Percentiles rank a stretch among this genome's conserved stretches.
phyloP scores from a whole-genome alignment of 2,888 invertebrate species.

The Harmothoe impar region DNA sequence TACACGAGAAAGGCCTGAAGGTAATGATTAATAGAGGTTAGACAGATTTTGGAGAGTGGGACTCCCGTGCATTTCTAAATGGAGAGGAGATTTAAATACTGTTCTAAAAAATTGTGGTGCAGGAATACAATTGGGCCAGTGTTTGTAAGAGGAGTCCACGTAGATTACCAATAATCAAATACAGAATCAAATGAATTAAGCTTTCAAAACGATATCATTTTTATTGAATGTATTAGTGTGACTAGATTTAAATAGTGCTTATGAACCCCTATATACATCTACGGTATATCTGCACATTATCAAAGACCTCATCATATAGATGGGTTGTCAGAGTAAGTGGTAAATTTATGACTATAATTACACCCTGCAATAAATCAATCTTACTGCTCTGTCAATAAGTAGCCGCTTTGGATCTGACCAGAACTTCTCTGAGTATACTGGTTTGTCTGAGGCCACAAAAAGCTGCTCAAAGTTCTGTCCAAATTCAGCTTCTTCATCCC shows the following conservation, averaged over 20 bases:
- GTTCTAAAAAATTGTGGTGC: not conserved
- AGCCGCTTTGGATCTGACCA: too few relatives aligned
- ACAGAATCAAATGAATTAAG: not conserved
- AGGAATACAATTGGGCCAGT: not conserved
- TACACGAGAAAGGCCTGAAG: not conserved
- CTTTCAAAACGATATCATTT: not conserved
- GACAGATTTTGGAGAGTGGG: too few relatives aligned
- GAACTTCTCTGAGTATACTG: not conserved
- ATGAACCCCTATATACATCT: too few relatives aligned
- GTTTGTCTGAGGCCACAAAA: too few relatives aligned
- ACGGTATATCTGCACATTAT: not conserved
- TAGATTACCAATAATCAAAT: not conserved
- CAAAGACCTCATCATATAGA: not conserved
- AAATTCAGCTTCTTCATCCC: too few relatives aligned
- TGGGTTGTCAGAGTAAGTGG: not conserved
- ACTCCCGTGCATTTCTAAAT: too few relatives aligned
- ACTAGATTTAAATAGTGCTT: too few relatives aligned
- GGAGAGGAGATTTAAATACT: too few relatives aligned
- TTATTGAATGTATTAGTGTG: not conserved
- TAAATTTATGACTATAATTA: not conserved
- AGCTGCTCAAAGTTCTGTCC: too few relatives aligned
- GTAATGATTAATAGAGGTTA: too few relatives aligned
- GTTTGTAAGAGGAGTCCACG: too few relatives aligned
- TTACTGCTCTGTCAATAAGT: too few relatives aligned
- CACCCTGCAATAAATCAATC: not conserved